phyloP scores from a whole-genome alignment of 2,888 invertebrate genomes.

The Xestia rhomboidea region DNA sequence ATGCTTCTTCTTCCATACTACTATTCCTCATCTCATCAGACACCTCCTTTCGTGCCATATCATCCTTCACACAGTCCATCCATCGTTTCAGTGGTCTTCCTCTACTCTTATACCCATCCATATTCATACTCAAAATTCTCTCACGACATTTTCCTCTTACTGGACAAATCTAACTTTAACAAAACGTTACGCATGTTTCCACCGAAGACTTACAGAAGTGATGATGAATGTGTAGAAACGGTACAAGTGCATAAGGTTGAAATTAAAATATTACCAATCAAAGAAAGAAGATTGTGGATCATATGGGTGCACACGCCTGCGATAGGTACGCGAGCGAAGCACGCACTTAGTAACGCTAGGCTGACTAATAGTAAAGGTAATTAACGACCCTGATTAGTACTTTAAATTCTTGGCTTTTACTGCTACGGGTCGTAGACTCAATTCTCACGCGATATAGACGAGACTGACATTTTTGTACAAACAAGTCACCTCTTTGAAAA shows the following conservation, averaged over 20 bases:
- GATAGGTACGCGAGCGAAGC: not conserved
- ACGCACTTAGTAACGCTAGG: conserved; percentile 20
- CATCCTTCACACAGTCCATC: too few relatives aligned
- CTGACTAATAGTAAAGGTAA: conserved; percentile 2
- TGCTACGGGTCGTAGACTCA: not conserved
- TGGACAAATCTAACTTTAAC: not conserved
- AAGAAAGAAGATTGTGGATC: conserved; percentile 1
- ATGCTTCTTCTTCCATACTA: too few relatives aligned
- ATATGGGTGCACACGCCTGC: conserved; percentile 31
- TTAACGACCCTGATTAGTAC: conserved; percentile 19
- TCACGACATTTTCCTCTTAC: too few relatives aligned
- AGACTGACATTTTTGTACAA: not conserved
- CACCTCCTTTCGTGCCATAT: too few relatives aligned
- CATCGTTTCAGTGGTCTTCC: too few relatives aligned
- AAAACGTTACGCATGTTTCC: not conserved
- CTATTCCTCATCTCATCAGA: too few relatives aligned
- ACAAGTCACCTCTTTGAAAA: not conserved
- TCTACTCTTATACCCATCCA: too few relatives aligned
- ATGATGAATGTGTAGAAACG: not conserved
- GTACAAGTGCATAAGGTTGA: not conserved
- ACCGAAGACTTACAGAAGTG: not conserved
- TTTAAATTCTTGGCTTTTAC: not conserved
- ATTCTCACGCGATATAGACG: not conserved
- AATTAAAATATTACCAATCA: not conserved
- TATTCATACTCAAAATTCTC: too few relatives aligned